Percentiles rank a stretch among this genome's conserved stretches.
Conservation (phyloP, 2,888 invertebrate species). For the Malthinus seriepunctatus region DNA sequence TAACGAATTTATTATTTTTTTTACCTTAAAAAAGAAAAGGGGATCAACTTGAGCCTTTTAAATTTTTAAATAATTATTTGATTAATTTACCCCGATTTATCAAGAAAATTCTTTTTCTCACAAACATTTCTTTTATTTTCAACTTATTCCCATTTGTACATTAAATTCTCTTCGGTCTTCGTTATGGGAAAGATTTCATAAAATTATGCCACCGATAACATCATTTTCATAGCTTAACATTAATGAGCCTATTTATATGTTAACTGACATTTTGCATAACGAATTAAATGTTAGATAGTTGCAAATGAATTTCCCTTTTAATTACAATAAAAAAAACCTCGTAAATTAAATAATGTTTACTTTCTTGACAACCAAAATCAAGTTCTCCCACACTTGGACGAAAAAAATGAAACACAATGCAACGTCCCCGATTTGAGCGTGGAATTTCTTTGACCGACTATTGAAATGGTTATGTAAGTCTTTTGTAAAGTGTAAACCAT, state of each 20-base stretch:
- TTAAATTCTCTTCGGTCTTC: slow-evolving; percentile 15
- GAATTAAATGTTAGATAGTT: slow-evolving; percentile 11
- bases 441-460: slow-evolving; percentile 9
- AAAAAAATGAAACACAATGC: slow-evolving; percentile 16
- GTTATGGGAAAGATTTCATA: slow-evolving; percentile 8
- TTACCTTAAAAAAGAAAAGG: too few species aligned
- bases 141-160: neutral
- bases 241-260: slow-evolving; percentile 21
- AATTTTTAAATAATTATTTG: slow-evolving; percentile 1
- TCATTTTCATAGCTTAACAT: slow-evolving; percentile 9
- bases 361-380: slow-evolving; percentile 13
- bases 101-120: neutral
- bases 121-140: neutral
- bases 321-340: neutral
- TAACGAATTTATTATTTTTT: neutral
- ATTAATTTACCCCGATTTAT: slow-evolving; percentile 1
- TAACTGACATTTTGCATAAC: slow-evolving; percentile 16
- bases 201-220: slow-evolving; percentile 18
- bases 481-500: too few species aligned
- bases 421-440: neutral
- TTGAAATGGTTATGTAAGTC: slow-evolving; percentile 11
- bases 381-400: slow-evolving; percentile 22
- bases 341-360: neutral
- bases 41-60: too few species aligned
- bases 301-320: slow-evolving; percentile 10